Evolutionary conservation across 2,888 invertebrate genomes (phyloP).

Genomic region (Amiota minor): DNA sequence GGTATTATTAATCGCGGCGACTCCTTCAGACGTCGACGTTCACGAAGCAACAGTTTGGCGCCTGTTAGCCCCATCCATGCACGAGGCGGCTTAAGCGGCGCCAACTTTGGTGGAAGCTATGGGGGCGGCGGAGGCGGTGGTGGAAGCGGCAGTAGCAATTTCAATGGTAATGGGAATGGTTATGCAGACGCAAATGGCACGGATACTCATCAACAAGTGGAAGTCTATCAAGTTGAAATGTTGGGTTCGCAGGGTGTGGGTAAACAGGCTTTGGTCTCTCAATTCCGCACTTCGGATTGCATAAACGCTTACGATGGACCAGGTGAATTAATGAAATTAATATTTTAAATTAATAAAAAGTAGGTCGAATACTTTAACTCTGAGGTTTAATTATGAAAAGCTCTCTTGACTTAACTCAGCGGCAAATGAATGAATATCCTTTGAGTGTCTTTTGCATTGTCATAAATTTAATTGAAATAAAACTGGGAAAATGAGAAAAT

Average conservation of each 20-base stretch:
- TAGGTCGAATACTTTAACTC: background rate
- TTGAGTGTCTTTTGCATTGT: background rate
- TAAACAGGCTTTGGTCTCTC: conserved; percentile 88
- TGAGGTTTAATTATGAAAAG: conserved; percentile 17
- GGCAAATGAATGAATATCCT: background rate
- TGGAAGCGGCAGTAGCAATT: conserved; percentile 52
- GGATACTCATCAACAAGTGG: conserved; percentile 74
- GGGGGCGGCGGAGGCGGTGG: conserved; percentile 46
- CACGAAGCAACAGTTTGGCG: conserved; percentile 87
- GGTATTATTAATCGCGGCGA: conserved; percentile 96
- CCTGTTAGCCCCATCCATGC: conserved; percentile 76
- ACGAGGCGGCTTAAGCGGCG: conserved; percentile 60
- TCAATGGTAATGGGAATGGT: conserved; percentile 51
- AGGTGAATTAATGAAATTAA: conserved; percentile 75
- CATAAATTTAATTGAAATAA: conserved; percentile 14
- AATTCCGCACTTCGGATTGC: conserved; percentile 94
- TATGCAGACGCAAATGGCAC: conserved; percentile 49
- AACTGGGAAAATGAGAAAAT: background rate
- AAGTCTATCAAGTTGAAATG: conserved; percentile 82
- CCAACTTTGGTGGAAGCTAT: conserved; percentile 37
- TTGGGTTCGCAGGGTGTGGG: conserved; percentile 87
- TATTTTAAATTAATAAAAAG: conserved; percentile 12
- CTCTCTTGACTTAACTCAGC: background rate
- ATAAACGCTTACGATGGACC: conserved; percentile 94
- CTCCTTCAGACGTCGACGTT: conserved; percentile 89